Percentiles rank a stretch among this genome's conserved stretches.
These are phyloP conservation scores for Gisinianus flammeolus DNA, from an alignment of 2,888 invertebrate genomes.

Conservation along the genomic window DNA sequence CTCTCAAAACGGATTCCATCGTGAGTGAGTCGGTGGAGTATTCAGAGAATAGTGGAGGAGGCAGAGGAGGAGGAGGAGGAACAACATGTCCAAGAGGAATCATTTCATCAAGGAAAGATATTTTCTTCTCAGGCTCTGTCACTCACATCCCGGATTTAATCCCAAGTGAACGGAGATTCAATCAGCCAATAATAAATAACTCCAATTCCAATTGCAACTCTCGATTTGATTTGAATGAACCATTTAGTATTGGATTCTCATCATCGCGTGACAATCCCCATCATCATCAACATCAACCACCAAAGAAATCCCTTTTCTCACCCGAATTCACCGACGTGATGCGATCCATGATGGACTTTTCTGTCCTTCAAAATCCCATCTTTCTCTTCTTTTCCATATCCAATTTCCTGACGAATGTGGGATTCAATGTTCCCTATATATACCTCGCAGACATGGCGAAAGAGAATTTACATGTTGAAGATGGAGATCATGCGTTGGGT, in stretches of 20 bases:
- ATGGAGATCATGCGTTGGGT: conserved; percentile 70
- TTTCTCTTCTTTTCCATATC: conserved; percentile 90
- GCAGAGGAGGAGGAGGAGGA: not conserved
- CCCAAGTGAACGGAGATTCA: not conserved
- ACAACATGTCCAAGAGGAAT: conserved; percentile 59
- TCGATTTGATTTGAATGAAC: not conserved
- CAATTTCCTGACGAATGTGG: conserved; percentile 93
- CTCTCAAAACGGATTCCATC: conserved; percentile 25
- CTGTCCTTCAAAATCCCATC: conserved; percentile 80
- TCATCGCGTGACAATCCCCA: too few relatives aligned
- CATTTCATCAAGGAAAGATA: conserved; percentile 79
- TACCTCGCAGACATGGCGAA: conserved; percentile 79
- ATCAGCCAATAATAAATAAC: too few relatives aligned
- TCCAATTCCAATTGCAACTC: not conserved
- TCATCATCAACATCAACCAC: conserved; percentile 23
- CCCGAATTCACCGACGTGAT: conserved; percentile 74
- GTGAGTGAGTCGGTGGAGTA: not conserved
- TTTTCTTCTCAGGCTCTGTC: not conserved
- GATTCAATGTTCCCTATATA: conserved; percentile 91
- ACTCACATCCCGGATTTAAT: conserved; percentile 7
- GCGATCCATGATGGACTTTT: conserved; percentile 82
- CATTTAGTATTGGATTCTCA: not conserved
- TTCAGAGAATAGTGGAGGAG: too few relatives aligned
- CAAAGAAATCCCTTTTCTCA: conserved; percentile 67
- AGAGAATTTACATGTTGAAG: conserved; percentile 45